Evolutionary conservation across 1,140 invertebrate genomes (phyloP).

Genomic region (Drosophila tropicalis): DNA sequence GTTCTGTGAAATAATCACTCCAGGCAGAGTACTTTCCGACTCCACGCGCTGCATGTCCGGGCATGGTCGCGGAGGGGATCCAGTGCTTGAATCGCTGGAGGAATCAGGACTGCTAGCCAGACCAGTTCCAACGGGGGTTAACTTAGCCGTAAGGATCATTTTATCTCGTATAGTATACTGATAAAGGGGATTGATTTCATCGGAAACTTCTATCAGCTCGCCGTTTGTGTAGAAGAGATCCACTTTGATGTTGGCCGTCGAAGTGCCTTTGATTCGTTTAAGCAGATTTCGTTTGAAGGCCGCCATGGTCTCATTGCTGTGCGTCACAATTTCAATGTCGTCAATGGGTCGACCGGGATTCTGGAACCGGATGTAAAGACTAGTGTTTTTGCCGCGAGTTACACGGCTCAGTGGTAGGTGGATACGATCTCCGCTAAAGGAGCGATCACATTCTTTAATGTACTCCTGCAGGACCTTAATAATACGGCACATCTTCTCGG

Average conservation of each 20-base stretch:
- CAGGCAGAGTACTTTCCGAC: slow-evolving; percentile 94
- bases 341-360: slow-evolving; percentile 95
- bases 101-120: slow-evolving; percentile 92
- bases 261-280: slow-evolving; percentile 88
- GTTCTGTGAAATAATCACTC: slow-evolving; percentile 93
- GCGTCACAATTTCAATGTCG: slow-evolving; percentile 96
- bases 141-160: slow-evolving; percentile 95
- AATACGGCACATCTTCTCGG: slow-evolving; percentile 96
- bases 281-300: slow-evolving; percentile 87
- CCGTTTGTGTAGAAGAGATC: slow-evolving; percentile 94
- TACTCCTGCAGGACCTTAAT: slow-evolving; percentile 98
- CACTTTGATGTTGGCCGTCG: slow-evolving; percentile 90
- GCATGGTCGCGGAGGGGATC: slow-evolving; percentile 92
- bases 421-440: slow-evolving; percentile 94
- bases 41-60: slow-evolving; percentile 87
- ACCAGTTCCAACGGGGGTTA: slow-evolving; percentile 91
- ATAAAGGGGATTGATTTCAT: slow-evolving; percentile 94
- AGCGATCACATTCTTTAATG: slow-evolving; percentile 96
- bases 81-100: slow-evolving; percentile 84
- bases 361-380: slow-evolving; percentile 94
- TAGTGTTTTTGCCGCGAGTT: slow-evolving; percentile 94
- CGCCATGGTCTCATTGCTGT: slow-evolving; percentile 93
- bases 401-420: slow-evolving; percentile 88
- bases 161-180: slow-evolving; percentile 95
- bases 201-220: slow-evolving; percentile 92